phyloP scores from a whole-genome alignment of 2,113 vertebrate species.

The Bos javanicus region DNA sequence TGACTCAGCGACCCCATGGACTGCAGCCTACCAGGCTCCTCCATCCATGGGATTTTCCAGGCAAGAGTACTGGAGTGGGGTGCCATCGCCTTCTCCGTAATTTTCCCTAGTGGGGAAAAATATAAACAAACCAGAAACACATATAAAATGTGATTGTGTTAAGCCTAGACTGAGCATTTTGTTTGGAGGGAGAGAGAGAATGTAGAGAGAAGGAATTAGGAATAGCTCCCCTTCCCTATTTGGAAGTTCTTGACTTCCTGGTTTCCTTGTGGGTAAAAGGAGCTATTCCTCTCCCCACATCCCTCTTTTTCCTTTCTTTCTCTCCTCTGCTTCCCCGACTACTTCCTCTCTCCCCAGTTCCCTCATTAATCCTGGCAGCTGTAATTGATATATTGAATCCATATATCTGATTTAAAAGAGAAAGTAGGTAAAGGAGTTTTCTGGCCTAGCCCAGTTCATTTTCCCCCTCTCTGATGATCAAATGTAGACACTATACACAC shows the following conservation, averaged over 20 bases:
- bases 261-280: neutral
- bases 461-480: neutral
- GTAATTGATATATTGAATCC: neutral
- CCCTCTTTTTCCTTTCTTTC: neutral
- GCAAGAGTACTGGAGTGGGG: too few species aligned
- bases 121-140: neutral
- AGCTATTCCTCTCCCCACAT: accelerated
- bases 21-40: too few species aligned
- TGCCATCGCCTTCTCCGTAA: neutral
- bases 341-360: neutral
- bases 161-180: neutral
- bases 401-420: neutral
- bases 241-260: neutral
- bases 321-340: neutral
- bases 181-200: neutral
- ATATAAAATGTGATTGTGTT: neutral
- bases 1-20: too few species aligned
- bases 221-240: neutral
- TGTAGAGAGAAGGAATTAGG: neutral
- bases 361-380: neutral
- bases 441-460: neutral
- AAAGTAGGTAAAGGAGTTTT: neutral
- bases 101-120: neutral
- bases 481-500: accelerated
- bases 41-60: too few species aligned